phyloP scores from a whole-genome alignment of 2,113 vertebrate species.

The Ariopsis seemanni region DNA sequence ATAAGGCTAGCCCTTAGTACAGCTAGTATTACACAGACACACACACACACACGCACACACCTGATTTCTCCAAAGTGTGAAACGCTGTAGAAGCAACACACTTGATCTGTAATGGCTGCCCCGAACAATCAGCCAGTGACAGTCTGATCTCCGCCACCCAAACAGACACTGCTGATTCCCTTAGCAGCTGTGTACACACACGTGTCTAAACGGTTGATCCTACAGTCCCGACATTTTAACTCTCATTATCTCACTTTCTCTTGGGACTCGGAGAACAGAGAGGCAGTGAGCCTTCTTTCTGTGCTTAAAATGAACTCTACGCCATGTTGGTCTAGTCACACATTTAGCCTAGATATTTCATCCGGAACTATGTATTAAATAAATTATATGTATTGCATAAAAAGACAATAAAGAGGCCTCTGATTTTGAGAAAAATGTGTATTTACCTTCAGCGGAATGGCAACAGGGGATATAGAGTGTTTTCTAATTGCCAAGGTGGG shows the following conservation, averaged over 20 bases:
- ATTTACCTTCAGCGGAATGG: constrained; percentile 40
- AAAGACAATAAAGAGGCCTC: not conserved
- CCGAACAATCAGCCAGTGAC: constrained; percentile 26
- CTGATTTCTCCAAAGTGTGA: not conserved
- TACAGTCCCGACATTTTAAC: not conserved
- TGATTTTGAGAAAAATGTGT: not conserved
- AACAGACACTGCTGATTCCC: constrained; percentile 20
- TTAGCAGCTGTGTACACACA: constrained; percentile 45
- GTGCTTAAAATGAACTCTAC: not conserved
- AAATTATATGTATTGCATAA: not conserved
- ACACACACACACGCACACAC: constrained; percentile 16
- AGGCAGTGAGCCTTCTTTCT: not conserved
- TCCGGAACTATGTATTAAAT: not conserved
- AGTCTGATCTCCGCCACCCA: constrained; percentile 5
- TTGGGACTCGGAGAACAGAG: not conserved
- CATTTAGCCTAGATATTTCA: not conserved
- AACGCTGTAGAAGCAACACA: not conserved
- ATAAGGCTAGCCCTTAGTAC: constrained; percentile 3
- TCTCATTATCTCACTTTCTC: constrained; percentile 26
- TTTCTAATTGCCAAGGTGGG: not conserved
- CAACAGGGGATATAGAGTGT: not conserved
- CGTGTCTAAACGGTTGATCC: constrained; percentile 33
- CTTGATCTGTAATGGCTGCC: constrained; percentile 49
- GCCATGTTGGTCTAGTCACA: constrained; percentile 11
- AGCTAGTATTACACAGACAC: not conserved